Percentiles rank a stretch among this genome's conserved stretches.
phyloP scores from a whole-genome alignment of 2,797 vertebrate species.

The Phrynocephalus guinanensis region DNA sequence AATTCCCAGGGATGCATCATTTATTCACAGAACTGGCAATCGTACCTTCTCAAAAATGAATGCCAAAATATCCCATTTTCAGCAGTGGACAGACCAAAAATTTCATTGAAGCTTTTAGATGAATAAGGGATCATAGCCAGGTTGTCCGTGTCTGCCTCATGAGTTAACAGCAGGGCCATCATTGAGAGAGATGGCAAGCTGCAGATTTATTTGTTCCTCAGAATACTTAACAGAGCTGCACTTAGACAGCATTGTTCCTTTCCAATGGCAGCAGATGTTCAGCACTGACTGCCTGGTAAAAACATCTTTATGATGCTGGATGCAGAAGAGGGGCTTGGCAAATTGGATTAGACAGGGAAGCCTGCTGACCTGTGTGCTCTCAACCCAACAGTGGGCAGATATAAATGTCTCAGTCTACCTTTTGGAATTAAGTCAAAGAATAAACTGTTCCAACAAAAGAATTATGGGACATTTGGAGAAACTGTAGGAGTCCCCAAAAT shows the following conservation, averaged over 20 bases:
- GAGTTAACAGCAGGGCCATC: neutral
- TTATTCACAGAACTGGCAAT: neutral
- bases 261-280: conserved; percentile 14
- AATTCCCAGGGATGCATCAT: too few species aligned
- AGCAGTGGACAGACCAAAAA: neutral
- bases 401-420: neutral
- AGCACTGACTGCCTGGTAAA: neutral
- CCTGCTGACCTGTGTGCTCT: conserved; percentile 2
- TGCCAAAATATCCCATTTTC: neutral
- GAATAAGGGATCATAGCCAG: neutral
- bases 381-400: neutral
- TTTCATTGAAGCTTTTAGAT: neutral
- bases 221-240: neutral
- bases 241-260: neutral
- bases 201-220: neutral
- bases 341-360: neutral
- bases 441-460: conserved; percentile 4
- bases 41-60: neutral
- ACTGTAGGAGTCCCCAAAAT: neutral
- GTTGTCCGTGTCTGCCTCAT: neutral
- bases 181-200: neutral
- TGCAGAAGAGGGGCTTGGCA: conserved; percentile 4
- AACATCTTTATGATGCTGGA: conserved; percentile 3
- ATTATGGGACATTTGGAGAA: conserved; percentile 12
- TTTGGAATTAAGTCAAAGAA: neutral